Evolutionary conservation across 2,797 vertebrate species (phyloP).

Genomic region (Pelochelys cantorii): DNA sequence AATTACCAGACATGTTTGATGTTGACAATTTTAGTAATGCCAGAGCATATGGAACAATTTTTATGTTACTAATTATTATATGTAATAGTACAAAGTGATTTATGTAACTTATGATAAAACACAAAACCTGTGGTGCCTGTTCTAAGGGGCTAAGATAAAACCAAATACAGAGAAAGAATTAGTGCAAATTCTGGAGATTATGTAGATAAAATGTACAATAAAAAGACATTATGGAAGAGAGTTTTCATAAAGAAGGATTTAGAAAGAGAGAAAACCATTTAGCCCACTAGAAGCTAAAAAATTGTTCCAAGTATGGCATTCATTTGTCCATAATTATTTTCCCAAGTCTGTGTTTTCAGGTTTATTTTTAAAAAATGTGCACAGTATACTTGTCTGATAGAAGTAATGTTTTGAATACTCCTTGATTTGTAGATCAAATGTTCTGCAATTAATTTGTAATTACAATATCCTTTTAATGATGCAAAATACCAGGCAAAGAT

Average conservation of each 20-base stretch:
- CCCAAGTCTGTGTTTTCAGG: fast-evolving
- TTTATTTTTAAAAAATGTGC: not conserved
- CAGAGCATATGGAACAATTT: not conserved
- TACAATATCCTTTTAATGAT: not conserved
- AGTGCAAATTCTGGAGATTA: not conserved
- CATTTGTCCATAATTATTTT: not conserved
- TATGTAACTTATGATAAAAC: not conserved
- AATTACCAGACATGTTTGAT: not conserved
- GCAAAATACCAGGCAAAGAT: not conserved
- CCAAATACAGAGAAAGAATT: not conserved
- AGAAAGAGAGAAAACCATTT: not conserved
- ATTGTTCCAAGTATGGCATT: fast-evolving
- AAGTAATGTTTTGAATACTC: not conserved
- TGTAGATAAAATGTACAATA: not conserved
- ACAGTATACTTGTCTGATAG: not conserved
- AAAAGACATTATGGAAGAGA: not conserved
- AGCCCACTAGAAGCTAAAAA: fast-evolving
- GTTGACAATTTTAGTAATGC: not conserved
- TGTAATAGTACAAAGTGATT: fast-evolving
- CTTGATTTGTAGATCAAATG: not conserved
- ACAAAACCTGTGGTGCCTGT: not conserved
- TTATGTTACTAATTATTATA: fast-evolving
- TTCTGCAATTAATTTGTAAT: not conserved
- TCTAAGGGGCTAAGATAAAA: not conserved
- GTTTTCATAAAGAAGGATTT: not conserved